Evolutionary conservation across 2,888 invertebrate species (phyloP).

Genomic region (Morpho deidamia): DNA sequence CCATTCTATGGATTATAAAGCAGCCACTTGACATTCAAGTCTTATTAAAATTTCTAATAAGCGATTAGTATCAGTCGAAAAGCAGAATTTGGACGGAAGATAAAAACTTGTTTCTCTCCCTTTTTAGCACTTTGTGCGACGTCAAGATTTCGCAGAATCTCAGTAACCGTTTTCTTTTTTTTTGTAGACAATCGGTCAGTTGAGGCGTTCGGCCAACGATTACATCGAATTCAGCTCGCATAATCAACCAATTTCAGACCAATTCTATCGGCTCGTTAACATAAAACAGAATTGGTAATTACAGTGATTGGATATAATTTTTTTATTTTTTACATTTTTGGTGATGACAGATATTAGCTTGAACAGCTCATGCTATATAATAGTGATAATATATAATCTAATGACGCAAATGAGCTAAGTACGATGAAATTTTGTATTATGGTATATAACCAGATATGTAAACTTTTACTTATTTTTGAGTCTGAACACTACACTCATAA

Average conservation of each 20-base stretch:
- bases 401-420: neutral
- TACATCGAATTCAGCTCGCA: conserved; percentile 7
- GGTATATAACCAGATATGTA: neutral
- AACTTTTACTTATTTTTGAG: neutral
- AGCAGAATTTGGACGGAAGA: neutral
- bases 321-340: neutral
- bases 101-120: neutral
- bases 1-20: no score
- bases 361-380: neutral
- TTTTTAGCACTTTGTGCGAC: neutral
- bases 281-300: conserved; percentile 21
- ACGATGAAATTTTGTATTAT: neutral
- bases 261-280: conserved; percentile 21
- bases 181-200: neutral
- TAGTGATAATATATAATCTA: neutral
- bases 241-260: conserved; percentile 22
- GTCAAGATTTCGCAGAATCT: neutral
- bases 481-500: neutral
- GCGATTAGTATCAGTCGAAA: conserved; percentile 1
- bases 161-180: neutral
- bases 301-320: neutral
- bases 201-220: neutral
- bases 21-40: neutral
- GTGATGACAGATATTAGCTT: neutral
- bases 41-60: neutral